Percentiles rank a stretch among this genome's conserved stretches.
These are phyloP conservation scores for Gymnosoma rotundatum DNA, from an alignment of 2,888 invertebrate genomes.

Conservation along the genomic window DNA sequence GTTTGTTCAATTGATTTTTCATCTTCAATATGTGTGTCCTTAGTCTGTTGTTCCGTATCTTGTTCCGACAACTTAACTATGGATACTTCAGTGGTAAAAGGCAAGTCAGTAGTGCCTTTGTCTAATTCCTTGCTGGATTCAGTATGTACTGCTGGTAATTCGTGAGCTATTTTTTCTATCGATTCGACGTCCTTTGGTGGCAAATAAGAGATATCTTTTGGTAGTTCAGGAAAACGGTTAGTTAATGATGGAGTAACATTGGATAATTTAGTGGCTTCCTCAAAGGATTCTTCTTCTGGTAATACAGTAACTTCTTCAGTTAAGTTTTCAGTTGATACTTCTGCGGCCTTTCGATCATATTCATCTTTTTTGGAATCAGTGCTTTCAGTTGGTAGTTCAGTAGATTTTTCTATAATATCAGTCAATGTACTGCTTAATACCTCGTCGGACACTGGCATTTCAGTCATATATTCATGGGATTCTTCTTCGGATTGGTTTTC, in stretches of 20 bases:
- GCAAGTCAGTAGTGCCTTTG: not conserved
- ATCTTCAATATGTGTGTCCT: slow-evolving; percentile 9
- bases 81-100: slow-evolving; percentile 4
- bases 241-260: not conserved
- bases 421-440: slow-evolving; percentile 9
- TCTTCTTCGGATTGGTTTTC: not conserved
- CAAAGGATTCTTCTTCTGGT: slow-evolving; percentile 3
- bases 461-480: not conserved
- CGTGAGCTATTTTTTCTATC: not conserved
- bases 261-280: slow-evolving; percentile 1
- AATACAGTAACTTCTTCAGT: slow-evolving; percentile 6
- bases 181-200: not conserved
- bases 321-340: slow-evolving; percentile 18
- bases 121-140: not conserved
- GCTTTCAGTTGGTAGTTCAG: slow-evolving; percentile 5
- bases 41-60: not conserved
- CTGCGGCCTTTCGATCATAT: not conserved
- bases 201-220: slow-evolving; percentile 11
- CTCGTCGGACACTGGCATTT: not conserved
- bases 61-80: slow-evolving; percentile 45
- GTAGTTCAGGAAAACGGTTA: slow-evolving; percentile 7
- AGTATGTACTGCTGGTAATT: slow-evolving; percentile 6
- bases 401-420: slow-evolving; percentile 10
- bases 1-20: not conserved
- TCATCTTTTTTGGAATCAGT: not conserved